Evolutionary conservation across 2,888 invertebrate genomes (phyloP), one percentile per base, ranked within the genome.

Genomic region (Caenorhabditis plicata): DNA sequence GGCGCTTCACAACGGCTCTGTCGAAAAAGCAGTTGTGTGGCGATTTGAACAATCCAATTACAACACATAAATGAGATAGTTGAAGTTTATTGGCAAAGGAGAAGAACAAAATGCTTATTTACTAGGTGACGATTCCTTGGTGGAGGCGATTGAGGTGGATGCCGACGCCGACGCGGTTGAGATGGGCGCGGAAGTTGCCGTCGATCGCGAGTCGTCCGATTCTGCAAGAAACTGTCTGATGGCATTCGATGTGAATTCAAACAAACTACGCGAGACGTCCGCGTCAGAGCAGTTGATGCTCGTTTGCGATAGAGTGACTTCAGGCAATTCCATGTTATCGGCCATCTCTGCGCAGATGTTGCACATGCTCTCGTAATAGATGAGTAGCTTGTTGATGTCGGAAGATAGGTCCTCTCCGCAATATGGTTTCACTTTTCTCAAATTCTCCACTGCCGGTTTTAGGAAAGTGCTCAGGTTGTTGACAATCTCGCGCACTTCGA

Each of bases 111-210:
- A n/a, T n/a, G n/a, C n/a, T n/a, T n/a, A n/a, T n/a, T n/a, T n/a
- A n/a, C n/a, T n/a, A n/a, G n/a, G n/a, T n/a, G n/a, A n/a, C n/a
- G n/a, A n/a, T n/a, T n/a, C n/a, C n/a, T n/a, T n/a, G n/a, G n/a
- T n/a, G n/a, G n/a, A n/a, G n/a, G 36, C 26, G 56, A 41, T 69
- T 74, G 5, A 17, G 68, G 17, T 55, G 51, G 3, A 55, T 51
- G 47, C 47, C 17, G 19, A 41, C 35, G 11, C 65, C 70, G 3
- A 60, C 72, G 20, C 40, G 65, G 33, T 22, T 74, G 32, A 48
- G 69, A 31, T 60, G 68, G 68, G n/a, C n/a, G n/a, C n/a, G n/a
- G n/a, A n/a, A n/a, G n/a, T n/a, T n/a, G n/a, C n/a, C n/a, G n/a
- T n/a, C n/a, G n/a, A n/a, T n/a, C n/a, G n/a, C n/a, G n/a, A n/a